Percentiles rank a stretch among this genome's conserved stretches.
phyloP scores from a whole-genome alignment of 2,797 vertebrate species.

The Pseudopleuronectes americanus region DNA sequence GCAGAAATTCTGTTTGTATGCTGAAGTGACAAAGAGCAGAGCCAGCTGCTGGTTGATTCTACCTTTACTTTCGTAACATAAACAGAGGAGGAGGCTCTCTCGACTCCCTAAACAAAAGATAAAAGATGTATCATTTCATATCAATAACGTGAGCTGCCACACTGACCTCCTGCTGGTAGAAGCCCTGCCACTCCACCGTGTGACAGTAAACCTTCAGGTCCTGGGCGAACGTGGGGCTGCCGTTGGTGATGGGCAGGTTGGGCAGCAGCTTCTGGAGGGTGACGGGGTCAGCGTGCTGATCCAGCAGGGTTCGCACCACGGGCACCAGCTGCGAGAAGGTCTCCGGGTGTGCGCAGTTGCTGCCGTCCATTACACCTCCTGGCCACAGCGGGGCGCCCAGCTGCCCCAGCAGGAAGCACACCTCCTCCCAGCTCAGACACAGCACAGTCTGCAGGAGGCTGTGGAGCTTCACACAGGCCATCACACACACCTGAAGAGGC shows the following conservation, averaged over 20 bases:
- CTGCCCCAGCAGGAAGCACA: conserved; percentile 86
- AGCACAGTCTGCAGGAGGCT: conserved; percentile 90
- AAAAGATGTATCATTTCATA: conserved; percentile 27
- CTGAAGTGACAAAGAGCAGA: conserved; percentile 45
- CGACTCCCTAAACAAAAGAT: conserved; percentile 35
- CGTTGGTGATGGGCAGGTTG: conserved; percentile 92
- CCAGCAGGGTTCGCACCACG: conserved; percentile 91
- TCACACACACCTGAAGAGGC: conserved; percentile 86
- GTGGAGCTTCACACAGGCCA: conserved; percentile 95
- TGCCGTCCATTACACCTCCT: conserved; percentile 46
- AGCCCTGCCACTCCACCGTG: conserved; percentile 90
- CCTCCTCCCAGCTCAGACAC: conserved; percentile 89
- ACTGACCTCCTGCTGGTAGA: conserved; percentile 91
- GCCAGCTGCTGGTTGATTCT: conserved; percentile 14
- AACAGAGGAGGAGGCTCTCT: conserved; percentile 6
- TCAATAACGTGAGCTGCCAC: not conserved
- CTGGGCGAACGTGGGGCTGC: conserved; percentile 93
- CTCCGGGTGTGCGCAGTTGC: conserved; percentile 67
- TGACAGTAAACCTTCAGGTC: conserved; percentile 92
- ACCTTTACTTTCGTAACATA: conserved; percentile 11
- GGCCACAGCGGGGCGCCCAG: conserved; percentile 80
- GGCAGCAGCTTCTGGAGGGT: conserved; percentile 89
- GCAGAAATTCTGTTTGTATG: conserved; percentile 11
- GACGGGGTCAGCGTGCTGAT: conserved; percentile 88
- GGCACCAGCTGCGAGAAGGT: conserved; percentile 91